Conservation (phyloP, 1,140 invertebrate genomes). For the Drosophila sechellia region DNA sequence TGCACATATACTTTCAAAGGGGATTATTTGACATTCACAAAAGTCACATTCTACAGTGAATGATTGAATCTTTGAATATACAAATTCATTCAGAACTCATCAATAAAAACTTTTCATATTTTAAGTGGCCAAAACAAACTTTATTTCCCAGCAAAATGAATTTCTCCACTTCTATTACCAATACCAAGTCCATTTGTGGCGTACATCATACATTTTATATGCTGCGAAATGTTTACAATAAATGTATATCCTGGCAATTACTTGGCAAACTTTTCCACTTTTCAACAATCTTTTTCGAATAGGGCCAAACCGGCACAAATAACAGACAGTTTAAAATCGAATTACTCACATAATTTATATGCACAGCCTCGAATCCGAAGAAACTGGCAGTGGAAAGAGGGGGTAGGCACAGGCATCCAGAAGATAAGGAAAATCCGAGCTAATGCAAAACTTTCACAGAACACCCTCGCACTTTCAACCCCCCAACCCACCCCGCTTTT, state of each 20-base stretch:
- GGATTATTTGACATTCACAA: background rate
- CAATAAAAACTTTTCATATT: background rate
- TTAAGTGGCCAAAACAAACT: background rate
- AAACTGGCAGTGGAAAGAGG: conserved; percentile 45
- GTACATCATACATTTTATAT: conserved; percentile 6
- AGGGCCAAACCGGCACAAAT: conserved; percentile 53
- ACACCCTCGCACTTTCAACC: conserved; percentile 59
- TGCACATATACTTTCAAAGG: conserved; percentile 24
- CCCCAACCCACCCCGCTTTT: conserved; percentile 32
- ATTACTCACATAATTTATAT: conserved; percentile 81
- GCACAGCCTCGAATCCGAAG: conserved; percentile 55
- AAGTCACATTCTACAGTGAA: background rate
- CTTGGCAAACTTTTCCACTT: conserved; percentile 51
- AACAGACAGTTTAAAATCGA: conserved; percentile 76
- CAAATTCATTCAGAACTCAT: background rate
- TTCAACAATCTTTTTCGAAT: conserved; percentile 30
- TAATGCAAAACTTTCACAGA: conserved; percentile 75
- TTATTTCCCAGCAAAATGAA: background rate
- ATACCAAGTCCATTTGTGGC: background rate
- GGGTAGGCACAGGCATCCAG: conserved; percentile 6
- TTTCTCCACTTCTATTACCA: conserved; percentile 2
- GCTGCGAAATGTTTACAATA: conserved; percentile 17
- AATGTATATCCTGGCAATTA: conserved; percentile 34
- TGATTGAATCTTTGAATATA: no score
- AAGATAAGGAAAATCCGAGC: conserved; percentile 36